Percentiles rank a stretch among this genome's conserved stretches.
These are phyloP conservation scores for Podargus strigoides DNA, from an alignment of 2,797 vertebrate species.

Conservation along the genomic window DNA sequence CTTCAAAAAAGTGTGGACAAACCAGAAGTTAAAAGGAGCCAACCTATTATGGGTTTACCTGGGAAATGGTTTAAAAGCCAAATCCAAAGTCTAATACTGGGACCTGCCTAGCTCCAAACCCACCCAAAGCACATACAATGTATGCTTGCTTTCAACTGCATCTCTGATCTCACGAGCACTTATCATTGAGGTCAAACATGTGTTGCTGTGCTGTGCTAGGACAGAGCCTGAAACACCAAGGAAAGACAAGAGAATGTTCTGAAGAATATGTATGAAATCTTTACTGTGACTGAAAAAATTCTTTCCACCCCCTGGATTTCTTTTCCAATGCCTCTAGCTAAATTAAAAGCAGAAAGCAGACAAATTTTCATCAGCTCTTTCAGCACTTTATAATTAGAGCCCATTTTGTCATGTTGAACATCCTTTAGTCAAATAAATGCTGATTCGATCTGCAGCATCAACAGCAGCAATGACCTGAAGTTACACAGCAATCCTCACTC, in stretches of 20 bases:
- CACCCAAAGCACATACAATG: neutral
- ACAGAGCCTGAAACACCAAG: neutral
- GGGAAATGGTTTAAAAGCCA: neutral
- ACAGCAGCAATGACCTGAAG: neutral
- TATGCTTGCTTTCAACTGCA: neutral
- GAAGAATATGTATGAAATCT: neutral
- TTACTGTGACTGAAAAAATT: neutral
- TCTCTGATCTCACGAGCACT: neutral
- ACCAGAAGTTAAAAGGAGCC: neutral
- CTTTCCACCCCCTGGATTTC: neutral
- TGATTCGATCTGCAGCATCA: neutral
- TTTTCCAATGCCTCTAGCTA: slow-evolving; percentile 48
- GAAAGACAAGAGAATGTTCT: neutral
- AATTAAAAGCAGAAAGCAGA: slow-evolving; percentile 33
- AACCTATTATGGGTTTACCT: neutral
- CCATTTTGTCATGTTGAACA: slow-evolving; percentile 7
- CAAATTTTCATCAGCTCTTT: slow-evolving; percentile 22
- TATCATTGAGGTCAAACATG: accelerated
- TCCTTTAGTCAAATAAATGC: slow-evolving; percentile 16
- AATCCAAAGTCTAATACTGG: neutral
- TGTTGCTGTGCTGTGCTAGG: neutral
- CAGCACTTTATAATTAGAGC: slow-evolving; percentile 44
- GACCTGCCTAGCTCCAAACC: neutral
- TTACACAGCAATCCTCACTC: neutral
- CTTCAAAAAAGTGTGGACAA: neutral